These are phyloP conservation scores for Momotus momota DNA, from an alignment of 2,797 vertebrate species.

Conservation along the genomic window DNA sequence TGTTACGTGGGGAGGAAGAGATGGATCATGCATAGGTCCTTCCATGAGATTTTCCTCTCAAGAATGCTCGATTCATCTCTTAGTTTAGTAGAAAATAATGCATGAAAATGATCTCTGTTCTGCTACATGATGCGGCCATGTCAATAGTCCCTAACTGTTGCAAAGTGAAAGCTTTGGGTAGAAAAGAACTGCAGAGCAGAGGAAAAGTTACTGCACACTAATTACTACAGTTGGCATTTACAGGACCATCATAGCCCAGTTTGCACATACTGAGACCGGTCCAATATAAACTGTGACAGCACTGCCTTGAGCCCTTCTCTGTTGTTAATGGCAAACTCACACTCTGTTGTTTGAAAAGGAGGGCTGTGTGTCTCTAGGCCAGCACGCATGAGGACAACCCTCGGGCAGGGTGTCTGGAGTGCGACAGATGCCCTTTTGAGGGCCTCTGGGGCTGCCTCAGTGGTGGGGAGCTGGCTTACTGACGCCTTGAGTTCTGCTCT, in stretches of 20 bases:
- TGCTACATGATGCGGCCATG: not conserved
- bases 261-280: not conserved
- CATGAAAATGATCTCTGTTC: not conserved
- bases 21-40: not conserved
- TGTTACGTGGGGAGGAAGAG: not conserved
- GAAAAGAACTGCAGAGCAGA: not conserved
- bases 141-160: not conserved
- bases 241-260: not conserved
- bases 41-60: not conserved
- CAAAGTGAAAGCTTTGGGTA: not conserved
- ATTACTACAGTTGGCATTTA: not conserved
- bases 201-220: not conserved
- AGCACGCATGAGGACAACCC: not conserved
- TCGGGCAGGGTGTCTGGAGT: not conserved
- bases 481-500: not conserved
- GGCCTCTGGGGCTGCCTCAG: not conserved
- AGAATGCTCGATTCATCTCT: not conserved
- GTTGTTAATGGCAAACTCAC: not conserved
- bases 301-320: not conserved
- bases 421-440: not conserved
- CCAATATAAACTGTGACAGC: not conserved
- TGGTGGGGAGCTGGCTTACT: accelerated
- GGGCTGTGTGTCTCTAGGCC: not conserved
- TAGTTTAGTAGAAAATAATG: not conserved
- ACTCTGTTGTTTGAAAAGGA: not conserved